phyloP scores from a whole-genome alignment of 2,888 invertebrate species.

The Dichetophora obliterata region DNA sequence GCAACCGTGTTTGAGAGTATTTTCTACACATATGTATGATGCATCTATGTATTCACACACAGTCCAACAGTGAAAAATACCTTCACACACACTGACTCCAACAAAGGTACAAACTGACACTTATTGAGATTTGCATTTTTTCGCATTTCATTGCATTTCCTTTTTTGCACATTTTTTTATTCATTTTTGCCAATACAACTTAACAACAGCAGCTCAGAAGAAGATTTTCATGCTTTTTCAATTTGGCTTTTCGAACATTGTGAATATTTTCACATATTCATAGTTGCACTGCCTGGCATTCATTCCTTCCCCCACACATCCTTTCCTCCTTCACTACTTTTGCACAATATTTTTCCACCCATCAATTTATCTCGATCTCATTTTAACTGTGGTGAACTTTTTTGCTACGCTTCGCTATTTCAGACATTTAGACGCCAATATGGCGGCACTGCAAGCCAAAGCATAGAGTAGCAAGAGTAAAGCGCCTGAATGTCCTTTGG shows the following conservation, averaged over 20 bases:
- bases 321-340: neutral
- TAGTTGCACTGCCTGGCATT: neutral
- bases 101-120: neutral
- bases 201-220: neutral
- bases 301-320: neutral
- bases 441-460: neutral
- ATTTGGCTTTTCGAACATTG: neutral
- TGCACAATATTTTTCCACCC: neutral
- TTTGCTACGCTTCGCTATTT: slow-evolving; percentile 26
- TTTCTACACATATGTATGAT: no score
- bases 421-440: slow-evolving; percentile 35
- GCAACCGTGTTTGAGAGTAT: no score
- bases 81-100: neutral
- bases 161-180: neutral
- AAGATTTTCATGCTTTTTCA: neutral
- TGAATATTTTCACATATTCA: neutral
- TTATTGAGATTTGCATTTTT: neutral
- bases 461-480: neutral
- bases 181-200: neutral
- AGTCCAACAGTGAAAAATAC: no score
- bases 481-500: slow-evolving; percentile 15
- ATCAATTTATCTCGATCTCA: no score
- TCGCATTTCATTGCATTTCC: no score
- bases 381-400: neutral
- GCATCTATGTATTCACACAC: no score